Evolutionary conservation across 2,113 vertebrate genomes (phyloP).

Genomic region (Stegostoma tigrinum): DNA sequence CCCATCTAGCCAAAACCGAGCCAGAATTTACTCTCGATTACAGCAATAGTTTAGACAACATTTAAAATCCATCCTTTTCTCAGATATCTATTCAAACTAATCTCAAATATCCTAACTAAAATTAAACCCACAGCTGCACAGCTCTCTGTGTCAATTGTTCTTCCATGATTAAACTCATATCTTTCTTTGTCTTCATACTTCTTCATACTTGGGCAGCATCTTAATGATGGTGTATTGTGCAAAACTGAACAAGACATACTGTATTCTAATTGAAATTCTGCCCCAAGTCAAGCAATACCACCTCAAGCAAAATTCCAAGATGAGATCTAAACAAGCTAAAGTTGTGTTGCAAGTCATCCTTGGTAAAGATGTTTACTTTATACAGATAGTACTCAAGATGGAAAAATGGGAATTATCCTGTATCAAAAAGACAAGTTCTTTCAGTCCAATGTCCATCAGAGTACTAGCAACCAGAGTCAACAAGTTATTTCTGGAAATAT

Average conservation of each 20-base stretch:
- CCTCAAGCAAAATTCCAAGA: neutral
- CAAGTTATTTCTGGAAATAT: conserved; percentile 43
- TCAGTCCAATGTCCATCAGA: conserved; percentile 44
- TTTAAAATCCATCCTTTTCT: neutral
- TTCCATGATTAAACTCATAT: neutral
- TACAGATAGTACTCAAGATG: conserved; percentile 35
- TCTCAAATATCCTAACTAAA: neutral
- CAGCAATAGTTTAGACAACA: neutral
- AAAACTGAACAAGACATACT: neutral
- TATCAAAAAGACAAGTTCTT: conserved; percentile 56
- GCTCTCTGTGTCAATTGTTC: neutral
- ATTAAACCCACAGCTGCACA: neutral
- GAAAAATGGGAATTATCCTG: conserved; percentile 49
- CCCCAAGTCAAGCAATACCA: neutral
- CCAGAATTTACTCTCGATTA: neutral
- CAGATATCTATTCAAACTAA: neutral
- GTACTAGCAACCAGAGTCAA: conserved; percentile 40
- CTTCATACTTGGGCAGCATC: neutral
- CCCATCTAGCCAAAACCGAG: neutral
- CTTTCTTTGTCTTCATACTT: neutral
- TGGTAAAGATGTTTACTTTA: conserved; percentile 34
- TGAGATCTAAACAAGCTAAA: neutral
- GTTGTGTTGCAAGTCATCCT: conserved; percentile 12
- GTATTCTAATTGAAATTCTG: neutral
- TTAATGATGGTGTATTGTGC: neutral